A percentile compares a stretch with the other conserved stretches of the same genome.
Evolutionary conservation across 2,113 vertebrate species (phyloP).

Genomic region (Corydoras maculifer): DNA sequence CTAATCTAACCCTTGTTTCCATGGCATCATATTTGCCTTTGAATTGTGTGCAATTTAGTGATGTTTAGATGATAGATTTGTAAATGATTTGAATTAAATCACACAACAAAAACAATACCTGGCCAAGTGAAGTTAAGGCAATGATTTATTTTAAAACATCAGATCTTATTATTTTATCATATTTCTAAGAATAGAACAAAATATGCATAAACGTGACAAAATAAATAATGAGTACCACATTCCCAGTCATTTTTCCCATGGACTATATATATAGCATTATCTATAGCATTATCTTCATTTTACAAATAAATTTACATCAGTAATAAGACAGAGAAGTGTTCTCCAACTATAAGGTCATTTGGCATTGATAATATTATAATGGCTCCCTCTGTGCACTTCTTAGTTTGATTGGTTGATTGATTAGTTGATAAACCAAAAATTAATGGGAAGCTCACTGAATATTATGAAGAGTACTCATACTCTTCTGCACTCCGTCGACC

Average conservation of each 20-base stretch:
- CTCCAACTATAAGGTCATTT: constrained; percentile 52
- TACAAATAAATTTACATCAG: constrained; percentile 64
- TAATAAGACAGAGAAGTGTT: constrained; percentile 56
- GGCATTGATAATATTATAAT: constrained; percentile 45
- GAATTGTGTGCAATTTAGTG: neutral
- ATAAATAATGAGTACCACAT: constrained; percentile 47
- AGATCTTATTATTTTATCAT: neutral
- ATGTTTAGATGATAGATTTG: too few relatives aligned
- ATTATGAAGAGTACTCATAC: constrained; percentile 82
- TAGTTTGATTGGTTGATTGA: constrained; percentile 20
- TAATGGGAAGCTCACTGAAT: constrained; percentile 17
- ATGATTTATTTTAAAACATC: constrained; percentile 40
- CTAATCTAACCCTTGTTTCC: constrained; percentile 18
- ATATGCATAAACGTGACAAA: constrained; percentile 29
- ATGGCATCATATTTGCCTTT: constrained; percentile 19
- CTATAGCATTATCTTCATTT: constrained; percentile 58
- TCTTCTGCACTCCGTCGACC: constrained; percentile 89
- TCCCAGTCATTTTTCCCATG: constrained; percentile 38
- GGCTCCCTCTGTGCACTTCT: constrained; percentile 52
- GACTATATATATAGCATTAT: constrained; percentile 35
- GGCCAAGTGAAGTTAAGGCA: constrained; percentile 34
- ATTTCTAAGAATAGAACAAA: constrained; percentile 14
- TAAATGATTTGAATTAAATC: constrained; percentile 2
- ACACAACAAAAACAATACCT: neutral
- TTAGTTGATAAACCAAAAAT: neutral